A percentile compares a stretch with the other conserved stretches of the same genome.
These are phyloP conservation scores for Leucoraja ocellata DNA, from an alignment of 2,797 vertebrate species.

Conservation along the genomic window DNA sequence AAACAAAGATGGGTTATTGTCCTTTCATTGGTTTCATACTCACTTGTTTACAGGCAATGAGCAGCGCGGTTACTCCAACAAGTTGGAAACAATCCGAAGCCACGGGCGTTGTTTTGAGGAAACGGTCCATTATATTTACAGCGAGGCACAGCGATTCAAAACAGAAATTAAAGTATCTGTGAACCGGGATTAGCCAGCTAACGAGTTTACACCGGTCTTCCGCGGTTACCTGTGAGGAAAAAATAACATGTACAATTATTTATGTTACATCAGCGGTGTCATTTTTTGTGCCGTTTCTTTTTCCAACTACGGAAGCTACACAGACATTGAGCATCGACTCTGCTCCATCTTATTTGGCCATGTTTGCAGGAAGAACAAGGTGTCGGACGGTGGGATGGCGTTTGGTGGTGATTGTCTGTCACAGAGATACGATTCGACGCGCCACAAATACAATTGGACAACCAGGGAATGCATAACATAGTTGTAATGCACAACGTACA, in stretches of 20 bases:
- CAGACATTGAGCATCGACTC: background rate
- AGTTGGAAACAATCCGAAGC: constrained; percentile 90
- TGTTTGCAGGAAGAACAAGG: no score
- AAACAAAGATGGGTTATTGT: no score
- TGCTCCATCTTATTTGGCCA: background rate
- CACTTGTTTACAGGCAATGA: constrained; percentile 88
- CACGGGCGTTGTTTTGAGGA: constrained; percentile 76
- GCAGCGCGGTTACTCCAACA: constrained; percentile 76
- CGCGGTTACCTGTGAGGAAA: constrained; percentile 65
- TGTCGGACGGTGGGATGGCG: background rate
- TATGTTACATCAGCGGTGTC: background rate
- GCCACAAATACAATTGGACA: background rate
- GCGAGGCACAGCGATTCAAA: constrained; percentile 85
- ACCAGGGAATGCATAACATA: background rate
- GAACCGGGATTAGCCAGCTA: constrained; percentile 85
- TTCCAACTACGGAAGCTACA: background rate
- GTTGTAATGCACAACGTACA: no score
- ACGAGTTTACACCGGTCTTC: constrained; percentile 79
- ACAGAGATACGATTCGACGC: background rate
- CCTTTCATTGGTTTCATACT: constrained; percentile 16
- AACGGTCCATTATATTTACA: constrained; percentile 84
- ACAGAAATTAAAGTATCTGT: constrained; percentile 71
- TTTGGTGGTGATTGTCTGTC: no score
- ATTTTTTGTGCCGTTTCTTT: background rate
- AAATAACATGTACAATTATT: background rate